Evolutionary conservation across 2,888 invertebrate species (phyloP), one percentile per base, ranked within the genome.

Genomic region (Bruchidius siliquastri): DNA sequence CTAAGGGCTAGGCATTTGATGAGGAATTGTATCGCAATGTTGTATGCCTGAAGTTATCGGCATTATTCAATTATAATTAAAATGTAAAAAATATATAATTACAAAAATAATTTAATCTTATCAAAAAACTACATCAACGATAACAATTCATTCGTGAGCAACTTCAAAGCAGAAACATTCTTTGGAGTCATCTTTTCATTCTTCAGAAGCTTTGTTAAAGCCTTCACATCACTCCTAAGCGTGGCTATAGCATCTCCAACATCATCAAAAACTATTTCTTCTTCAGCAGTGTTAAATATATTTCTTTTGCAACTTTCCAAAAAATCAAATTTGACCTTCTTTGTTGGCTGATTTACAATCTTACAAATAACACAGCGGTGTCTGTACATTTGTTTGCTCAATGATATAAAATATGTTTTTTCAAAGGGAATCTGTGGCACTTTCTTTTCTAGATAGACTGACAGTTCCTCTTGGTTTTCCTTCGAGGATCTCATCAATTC

Each of bases 181-280:
- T 81, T 81, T 22, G 74, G 32, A 68, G 75, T 77, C 72, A 80
- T 72, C 74, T 80, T 80, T 70, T 80, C 79, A 74, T 76, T 79
- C 49, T 79, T 80, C 26, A 77, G 74, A 20, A 78, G 72, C 22
- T 79, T 78, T 70, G 76, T 70, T 67, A 81, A 75, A 76, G 78
- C 77, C 73, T 81, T 81, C 3, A 81, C 77, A 73, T 81, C 81
- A 0, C 79, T 75, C 72, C 80, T 80, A 67, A 81, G 73, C 20
- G 74, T 76, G 10, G 72, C 67, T 67, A 81, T 72, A 70, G 78
- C 77, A 70, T 81, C 80, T 21, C 74, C 26, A 21, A 77, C 69
- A 72, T 72, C 71, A 74, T 76, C 74, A 26, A 21, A 71, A 30
- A 21, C 49, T 72, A 73, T 71, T 30, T 20, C 69, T 70, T 73